Evolutionary conservation across 1,140 invertebrate genomes (phyloP), one percentile per base, ranked within the genome.

Genomic region (Drosophila ficusphila): DNA sequence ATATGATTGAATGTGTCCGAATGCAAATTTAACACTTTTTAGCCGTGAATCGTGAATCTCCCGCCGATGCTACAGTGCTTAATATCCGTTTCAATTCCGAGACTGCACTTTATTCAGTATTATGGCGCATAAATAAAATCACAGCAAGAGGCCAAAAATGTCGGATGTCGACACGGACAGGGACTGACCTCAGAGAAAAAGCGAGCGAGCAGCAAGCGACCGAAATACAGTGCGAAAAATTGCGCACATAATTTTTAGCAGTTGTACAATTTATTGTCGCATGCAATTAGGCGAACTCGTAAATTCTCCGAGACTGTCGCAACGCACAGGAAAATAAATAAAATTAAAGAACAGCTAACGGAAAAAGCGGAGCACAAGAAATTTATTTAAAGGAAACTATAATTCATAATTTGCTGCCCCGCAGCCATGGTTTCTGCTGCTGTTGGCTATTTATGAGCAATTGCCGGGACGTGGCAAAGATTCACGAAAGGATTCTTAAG

Each of bases 251-350:
- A 85, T 85, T 86, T 79, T 74, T 38, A 71, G 65, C 76, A 86
- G 81, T 76, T 73, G 67, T 36, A 71, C 51, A 88, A 86, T 86
- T 86, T 86, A 86, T 86, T 78, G 74, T 81, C 74, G 44, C 70
- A 47, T 82, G 82, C 82, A 86, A 86, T 86, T 86, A 86, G 77
- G 64, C 60, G 65, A 57, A 64, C 69, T 88, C 82, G 77, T 86
- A 86, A 86, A 86, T 86, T 64, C 52, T 58, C 9, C 14, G 47
- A 38, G 62, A 69, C 67, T 76, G 69, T 71, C 57, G 76, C 79
- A 56, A 47, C 71, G 48, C 52, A 64, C 64, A 52, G 54, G 36
- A 56, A 61, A 62, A 85, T 85, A 85, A 85, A 85, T 85, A 85
- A 85, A 85, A 86, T 73, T 69, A 79, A 76, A 58, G 62, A 65